phyloP scores from a whole-genome alignment of 2,113 vertebrate species.

The Leptocoma aspasia region DNA sequence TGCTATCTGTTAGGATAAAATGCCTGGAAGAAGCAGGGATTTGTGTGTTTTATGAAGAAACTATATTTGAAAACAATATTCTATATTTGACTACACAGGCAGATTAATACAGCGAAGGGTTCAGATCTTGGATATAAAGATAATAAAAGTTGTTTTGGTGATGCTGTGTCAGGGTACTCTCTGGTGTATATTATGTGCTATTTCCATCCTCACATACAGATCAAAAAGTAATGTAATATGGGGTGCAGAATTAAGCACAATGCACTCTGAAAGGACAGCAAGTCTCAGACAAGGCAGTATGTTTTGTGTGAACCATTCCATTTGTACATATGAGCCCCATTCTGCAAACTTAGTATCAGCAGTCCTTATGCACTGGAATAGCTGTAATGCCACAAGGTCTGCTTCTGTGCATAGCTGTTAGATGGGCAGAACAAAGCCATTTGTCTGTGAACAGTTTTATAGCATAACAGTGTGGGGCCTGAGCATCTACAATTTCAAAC shows the following conservation, averaged over 20 bases:
- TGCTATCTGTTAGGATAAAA: not conserved
- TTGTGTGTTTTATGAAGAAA: not conserved
- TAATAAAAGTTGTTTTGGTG: not conserved
- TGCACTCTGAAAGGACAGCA: not conserved
- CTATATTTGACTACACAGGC: not conserved
- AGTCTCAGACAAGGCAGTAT: not conserved
- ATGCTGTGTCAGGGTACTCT: not conserved
- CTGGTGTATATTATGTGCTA: not conserved
- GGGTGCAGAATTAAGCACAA: not conserved
- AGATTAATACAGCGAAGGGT: not conserved
- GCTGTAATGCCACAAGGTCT: not conserved
- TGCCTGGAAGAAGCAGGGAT: not conserved
- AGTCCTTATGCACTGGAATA: not conserved
- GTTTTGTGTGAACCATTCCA: not conserved
- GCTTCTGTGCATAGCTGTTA: not conserved
- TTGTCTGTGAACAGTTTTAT: constrained; percentile 22
- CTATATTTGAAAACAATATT: not conserved
- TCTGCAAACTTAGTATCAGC: not conserved
- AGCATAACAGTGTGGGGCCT: not conserved
- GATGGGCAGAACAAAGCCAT: not conserved
- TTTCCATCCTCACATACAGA: not conserved
- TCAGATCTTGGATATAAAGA: not conserved
- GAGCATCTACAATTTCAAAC: constrained; percentile 7
- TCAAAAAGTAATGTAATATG: not conserved
- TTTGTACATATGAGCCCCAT: not conserved